Base-by-base conservation (phyloP, 2,113 vertebrate genomes). In the Poecilia latipinna region DNA sequence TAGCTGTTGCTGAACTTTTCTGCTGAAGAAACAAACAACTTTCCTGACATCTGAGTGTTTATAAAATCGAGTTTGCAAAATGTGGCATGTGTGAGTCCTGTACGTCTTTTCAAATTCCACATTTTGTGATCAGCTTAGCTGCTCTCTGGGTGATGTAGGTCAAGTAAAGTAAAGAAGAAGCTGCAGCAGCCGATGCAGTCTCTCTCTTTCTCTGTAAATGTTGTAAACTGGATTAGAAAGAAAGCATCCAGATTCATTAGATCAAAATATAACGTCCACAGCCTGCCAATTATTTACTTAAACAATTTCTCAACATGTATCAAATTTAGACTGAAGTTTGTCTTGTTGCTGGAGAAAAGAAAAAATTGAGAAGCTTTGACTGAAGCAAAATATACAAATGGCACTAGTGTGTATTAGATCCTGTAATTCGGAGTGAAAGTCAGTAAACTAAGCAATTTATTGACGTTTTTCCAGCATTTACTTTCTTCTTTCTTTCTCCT, bases 381-480 rank as follows among this genome's bases (percentile, higher is more conserved):
- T 63, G 67, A 54, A 77, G 80, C 29, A 75, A 71, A 48, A 82
- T 61, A 42, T 75, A 70, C 69, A 75, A 42, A 71, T 70, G 68
- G 35, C 80, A 62, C 26, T 73, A 75, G 80, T 77, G 64, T 68
- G 37, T 73, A 19, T 17, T 37, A 35, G 35, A 35, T 35, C 8
- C 33, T 37, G 35, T 37, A 37, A 37, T 37, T 37, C 0, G 1
- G 4, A 17, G 72, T 12, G 22, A 35, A 61, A 67, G 60, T 33
- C 54, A 37, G 63, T 72, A 61, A 64, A 74, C 44, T 39, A 35
- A 15, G 54, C 29, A 4, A 77, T 79, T 83, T 80, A 82, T 60
- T 64, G 69, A 87, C 83, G 82, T 77, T 76, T 77, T 54, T 24
- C 44, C 12, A 28, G 80, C 64, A 65, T 68, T 82, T 79, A 24